Percentiles rank a stretch among this genome's conserved stretches.
These are phyloP conservation scores for Drosophila lini DNA, from an alignment of 1,140 invertebrate species.

Conservation along the genomic window DNA sequence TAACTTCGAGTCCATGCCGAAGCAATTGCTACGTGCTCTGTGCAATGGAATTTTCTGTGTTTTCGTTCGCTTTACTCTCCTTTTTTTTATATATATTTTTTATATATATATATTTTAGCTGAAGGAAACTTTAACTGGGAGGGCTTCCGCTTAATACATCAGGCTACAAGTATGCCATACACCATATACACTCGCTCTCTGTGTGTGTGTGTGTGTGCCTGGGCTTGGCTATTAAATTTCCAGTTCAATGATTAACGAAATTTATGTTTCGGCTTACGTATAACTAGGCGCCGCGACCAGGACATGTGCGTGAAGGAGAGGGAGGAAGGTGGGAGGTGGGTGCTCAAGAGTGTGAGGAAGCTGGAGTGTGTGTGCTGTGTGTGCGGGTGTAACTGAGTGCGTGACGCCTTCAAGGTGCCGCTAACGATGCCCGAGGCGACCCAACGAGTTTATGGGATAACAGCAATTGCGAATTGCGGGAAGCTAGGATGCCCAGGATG, in stretches of 20 bases:
- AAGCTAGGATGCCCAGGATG: neutral
- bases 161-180: slow-evolving; percentile 5
- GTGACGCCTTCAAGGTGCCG: slow-evolving; percentile 68
- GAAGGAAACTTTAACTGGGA: slow-evolving; percentile 59
- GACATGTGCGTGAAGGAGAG: slow-evolving; percentile 4
- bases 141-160: slow-evolving; percentile 2
- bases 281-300: slow-evolving; percentile 35
- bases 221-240: slow-evolving; percentile 80
- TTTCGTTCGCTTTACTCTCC: slow-evolving; percentile 3
- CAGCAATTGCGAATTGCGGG: slow-evolving; percentile 28
- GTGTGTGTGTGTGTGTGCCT: slow-evolving; percentile 42
- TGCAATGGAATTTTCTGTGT: slow-evolving; percentile 65
- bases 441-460: slow-evolving; percentile 23
- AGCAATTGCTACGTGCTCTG: slow-evolving; percentile 67
- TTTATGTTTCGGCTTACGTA: slow-evolving; percentile 78
- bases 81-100: slow-evolving; percentile 4
- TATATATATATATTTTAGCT: slow-evolving; percentile 30
- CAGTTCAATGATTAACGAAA: slow-evolving; percentile 83
- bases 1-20: slow-evolving; percentile 28
- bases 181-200: neutral
- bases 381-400: slow-evolving; percentile 45
- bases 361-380: neutral
- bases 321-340: neutral
- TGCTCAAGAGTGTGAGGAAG: neutral
- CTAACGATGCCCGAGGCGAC: slow-evolving; percentile 51